Conservation (phyloP, 2,113 vertebrate genomes). For the Nothocercus julius region DNA sequence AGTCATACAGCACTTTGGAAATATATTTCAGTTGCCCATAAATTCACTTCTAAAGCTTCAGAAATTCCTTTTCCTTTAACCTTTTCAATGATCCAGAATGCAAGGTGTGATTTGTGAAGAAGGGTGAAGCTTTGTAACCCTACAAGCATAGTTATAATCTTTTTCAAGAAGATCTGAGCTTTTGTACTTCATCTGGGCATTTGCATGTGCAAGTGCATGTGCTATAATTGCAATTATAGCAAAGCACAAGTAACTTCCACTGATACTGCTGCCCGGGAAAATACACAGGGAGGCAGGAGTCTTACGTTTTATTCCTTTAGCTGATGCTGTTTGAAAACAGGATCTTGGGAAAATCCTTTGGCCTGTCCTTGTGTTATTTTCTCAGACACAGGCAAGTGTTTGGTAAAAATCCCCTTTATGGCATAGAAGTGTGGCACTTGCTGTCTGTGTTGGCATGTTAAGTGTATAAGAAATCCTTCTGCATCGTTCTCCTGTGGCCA, state of each 20-base stretch:
- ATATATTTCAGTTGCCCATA: neutral
- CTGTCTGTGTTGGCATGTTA: accelerated
- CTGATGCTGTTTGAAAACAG: neutral
- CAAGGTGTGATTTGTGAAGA: neutral
- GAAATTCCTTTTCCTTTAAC: neutral
- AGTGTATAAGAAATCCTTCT: neutral
- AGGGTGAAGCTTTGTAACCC: neutral
- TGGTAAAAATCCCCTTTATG: neutral
- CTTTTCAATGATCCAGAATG: neutral
- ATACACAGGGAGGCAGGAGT: neutral
- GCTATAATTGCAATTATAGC: neutral
- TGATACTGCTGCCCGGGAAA: neutral
- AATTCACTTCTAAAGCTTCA: neutral
- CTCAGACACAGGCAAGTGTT: too few species aligned
- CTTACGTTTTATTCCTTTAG: neutral
- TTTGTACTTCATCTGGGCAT: neutral
- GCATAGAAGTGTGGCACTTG: neutral
- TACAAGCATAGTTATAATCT: neutral
- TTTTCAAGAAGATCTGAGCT: neutral
- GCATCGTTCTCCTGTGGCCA: neutral
- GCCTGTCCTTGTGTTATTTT: too few species aligned
- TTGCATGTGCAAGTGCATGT: neutral
- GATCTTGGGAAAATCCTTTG: neutral
- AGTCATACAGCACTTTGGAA: neutral
- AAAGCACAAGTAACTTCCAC: neutral